Evolutionary conservation across 2,888 invertebrate species (phyloP).

Genomic region (Saturnia japonica): DNA sequence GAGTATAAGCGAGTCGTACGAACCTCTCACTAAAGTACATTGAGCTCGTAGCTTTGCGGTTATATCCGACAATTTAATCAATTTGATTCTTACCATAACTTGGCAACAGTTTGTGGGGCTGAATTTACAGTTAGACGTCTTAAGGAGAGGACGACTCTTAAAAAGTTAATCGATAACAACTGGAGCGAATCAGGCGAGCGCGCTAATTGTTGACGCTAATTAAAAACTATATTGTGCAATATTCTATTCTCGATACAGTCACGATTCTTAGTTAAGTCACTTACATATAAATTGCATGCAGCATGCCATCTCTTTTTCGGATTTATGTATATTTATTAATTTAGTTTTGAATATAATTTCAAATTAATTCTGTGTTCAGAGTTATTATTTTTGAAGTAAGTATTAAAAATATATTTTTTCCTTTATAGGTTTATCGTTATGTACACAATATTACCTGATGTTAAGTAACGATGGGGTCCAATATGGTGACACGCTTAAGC

Average conservation of each 20-base stretch:
- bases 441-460: too few relatives aligned
- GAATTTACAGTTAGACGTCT: conserved; percentile 69
- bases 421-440: too few relatives aligned
- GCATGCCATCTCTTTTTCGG: conserved; percentile 8
- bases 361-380: not conserved
- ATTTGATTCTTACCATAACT: conserved; percentile 63
- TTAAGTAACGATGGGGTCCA: too few relatives aligned
- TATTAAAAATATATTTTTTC: too few relatives aligned
- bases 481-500: too few relatives aligned
- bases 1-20: conserved; percentile 8
- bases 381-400: not conserved
- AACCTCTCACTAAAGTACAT: conserved; percentile 21
- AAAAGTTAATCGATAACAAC: conserved; percentile 79
- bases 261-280: conserved; percentile 38
- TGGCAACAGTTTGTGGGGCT: conserved; percentile 55
- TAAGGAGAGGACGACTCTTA: conserved; percentile 60
- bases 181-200: conserved; percentile 77
- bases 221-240: conserved; percentile 74
- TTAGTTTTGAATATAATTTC: not conserved
- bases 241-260: conserved; percentile 56
- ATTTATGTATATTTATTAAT: not conserved
- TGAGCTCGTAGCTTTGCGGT: conserved; percentile 35
- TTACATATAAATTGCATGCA: conserved; percentile 16
- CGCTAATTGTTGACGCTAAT: conserved; percentile 70
- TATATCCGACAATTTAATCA: conserved; percentile 49